Conservation (phyloP, 2,113 vertebrate species). For the Alces alces region DNA sequence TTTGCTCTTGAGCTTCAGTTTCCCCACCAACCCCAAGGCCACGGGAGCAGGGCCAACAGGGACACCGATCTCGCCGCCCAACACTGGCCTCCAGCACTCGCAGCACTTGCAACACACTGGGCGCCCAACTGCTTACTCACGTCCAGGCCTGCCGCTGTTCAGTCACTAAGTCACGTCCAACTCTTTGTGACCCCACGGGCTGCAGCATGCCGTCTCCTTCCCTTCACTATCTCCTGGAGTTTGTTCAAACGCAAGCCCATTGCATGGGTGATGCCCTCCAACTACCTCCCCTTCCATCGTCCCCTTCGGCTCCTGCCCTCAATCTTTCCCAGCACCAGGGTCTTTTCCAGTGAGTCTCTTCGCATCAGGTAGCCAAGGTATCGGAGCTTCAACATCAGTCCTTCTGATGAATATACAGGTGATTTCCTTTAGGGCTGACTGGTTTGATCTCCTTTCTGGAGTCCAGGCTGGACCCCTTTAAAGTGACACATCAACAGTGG, state of each 20-base stretch:
- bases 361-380: background rate
- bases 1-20: background rate
- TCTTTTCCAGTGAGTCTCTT: background rate
- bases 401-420: background rate
- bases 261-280: background rate
- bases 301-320: background rate
- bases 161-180: fast-evolving
- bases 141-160: background rate
- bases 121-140: background rate
- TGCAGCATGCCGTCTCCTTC: fast-evolving
- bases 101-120: background rate
- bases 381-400: background rate
- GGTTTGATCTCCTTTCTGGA: background rate
- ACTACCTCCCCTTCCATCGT: background rate
- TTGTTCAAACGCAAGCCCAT: background rate
- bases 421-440: background rate
- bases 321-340: background rate
- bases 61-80: background rate
- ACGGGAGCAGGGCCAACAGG: background rate
- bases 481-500: background rate
- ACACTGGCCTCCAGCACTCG: background rate
- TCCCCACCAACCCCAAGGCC: background rate
- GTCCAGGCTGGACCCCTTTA: background rate
- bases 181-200: background rate
- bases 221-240: background rate